Conservation (phyloP, 2,888 invertebrate species). For the Tetanocera ferruginea region DNA sequence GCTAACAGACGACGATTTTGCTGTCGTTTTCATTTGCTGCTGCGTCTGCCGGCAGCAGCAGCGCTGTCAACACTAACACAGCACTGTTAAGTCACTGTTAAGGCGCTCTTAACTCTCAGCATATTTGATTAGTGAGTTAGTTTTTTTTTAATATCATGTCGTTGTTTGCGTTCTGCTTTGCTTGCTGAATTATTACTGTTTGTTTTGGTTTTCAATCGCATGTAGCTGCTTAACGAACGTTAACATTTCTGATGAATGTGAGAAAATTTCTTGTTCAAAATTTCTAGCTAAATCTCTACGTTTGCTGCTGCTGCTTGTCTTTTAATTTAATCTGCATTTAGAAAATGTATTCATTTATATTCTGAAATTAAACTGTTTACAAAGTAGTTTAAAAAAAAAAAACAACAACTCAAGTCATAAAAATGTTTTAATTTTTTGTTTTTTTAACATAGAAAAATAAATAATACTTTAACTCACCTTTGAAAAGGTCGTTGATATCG, state of each 20-base stretch:
- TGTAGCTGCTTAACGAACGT: not conserved
- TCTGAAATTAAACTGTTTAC: not conserved
- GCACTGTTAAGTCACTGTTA: slow-evolving; percentile 12
- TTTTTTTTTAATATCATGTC: not conserved
- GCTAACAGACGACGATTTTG: not conserved
- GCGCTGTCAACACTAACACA: not conserved
- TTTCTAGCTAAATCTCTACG: not conserved
- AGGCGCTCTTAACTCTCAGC: not conserved
- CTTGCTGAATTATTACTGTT: slow-evolving; percentile 46
- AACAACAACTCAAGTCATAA: not conserved
- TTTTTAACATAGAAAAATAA: not conserved
- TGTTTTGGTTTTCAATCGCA: slow-evolving; percentile 61
- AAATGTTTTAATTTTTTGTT: not conserved
- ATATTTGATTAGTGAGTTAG: not conserved
- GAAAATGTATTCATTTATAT: not conserved
- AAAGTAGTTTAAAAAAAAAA: not conserved
- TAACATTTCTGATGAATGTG: not conserved
- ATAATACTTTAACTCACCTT: not conserved
- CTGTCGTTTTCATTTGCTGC: slow-evolving; percentile 37
- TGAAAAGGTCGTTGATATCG: slow-evolving; percentile 23
- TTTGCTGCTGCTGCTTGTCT: not conserved
- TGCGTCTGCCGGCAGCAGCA: not conserved
- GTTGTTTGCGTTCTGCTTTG: slow-evolving; percentile 31
- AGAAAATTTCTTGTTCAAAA: not conserved
- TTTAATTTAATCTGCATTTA: not conserved